Evolutionary conservation across 2,113 vertebrate species (phyloP).

Genomic region (Varanus salvator): DNA sequence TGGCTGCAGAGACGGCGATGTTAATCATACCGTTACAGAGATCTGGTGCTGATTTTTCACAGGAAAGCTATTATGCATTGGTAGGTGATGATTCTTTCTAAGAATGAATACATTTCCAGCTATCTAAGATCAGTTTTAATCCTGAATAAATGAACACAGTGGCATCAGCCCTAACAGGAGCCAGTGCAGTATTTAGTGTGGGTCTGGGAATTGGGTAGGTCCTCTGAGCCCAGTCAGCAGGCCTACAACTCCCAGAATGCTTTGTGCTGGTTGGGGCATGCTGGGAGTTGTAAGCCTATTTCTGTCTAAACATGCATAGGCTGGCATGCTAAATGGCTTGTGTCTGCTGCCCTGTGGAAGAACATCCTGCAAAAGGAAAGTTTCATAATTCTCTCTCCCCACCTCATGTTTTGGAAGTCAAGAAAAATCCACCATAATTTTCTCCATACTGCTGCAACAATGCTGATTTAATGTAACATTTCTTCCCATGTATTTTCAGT

Average conservation of each 20-base stretch:
- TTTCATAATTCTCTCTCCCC: background rate
- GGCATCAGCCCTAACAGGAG: background rate
- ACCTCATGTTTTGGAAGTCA: background rate
- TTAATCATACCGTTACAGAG: background rate
- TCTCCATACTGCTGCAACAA: background rate
- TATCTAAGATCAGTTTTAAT: background rate
- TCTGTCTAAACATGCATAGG: no score
- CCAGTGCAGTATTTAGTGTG: no score
- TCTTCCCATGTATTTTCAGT: background rate
- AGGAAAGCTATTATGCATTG: background rate
- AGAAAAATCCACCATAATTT: background rate
- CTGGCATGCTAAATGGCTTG: no score
- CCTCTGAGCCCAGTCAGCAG: no score
- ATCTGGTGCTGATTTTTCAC: constrained; percentile 8
- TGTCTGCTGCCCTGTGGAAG: background rate
- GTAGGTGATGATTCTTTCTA: background rate
- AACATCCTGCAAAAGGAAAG: background rate
- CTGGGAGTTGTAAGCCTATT: no score
- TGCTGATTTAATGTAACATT: background rate
- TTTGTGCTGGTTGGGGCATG: no score
- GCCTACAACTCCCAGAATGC: no score
- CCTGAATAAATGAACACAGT: background rate
- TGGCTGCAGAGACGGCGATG: background rate
- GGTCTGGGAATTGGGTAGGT: no score
- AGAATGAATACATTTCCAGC: background rate